These are phyloP conservation scores for Poeciliopsis paucimaculata DNA, from an alignment of 2,797 vertebrate genomes.

Conservation along the genomic window DNA sequence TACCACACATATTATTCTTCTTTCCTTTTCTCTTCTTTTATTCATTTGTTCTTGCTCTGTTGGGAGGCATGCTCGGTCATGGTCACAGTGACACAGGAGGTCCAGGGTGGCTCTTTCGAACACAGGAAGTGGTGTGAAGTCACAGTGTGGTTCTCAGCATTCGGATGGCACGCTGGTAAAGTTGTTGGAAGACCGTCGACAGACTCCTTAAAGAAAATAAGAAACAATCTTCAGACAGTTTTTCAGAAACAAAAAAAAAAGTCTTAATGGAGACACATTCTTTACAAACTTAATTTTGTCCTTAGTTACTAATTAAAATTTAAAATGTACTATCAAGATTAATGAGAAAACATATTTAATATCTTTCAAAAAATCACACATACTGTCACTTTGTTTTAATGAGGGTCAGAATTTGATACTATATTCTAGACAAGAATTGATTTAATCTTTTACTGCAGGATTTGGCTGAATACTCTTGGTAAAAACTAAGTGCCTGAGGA, in stretches of 20 bases:
- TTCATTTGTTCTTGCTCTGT: not conserved
- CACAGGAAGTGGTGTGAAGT: conserved; percentile 26
- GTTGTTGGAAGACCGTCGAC: conserved; percentile 72
- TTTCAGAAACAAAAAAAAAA: too few relatives aligned
- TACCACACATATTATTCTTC: not conserved
- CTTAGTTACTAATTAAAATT: not conserved
- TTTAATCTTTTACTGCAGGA: not conserved
- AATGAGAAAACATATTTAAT: not conserved
- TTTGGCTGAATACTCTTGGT: not conserved
- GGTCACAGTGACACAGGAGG: not conserved
- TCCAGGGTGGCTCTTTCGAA: not conserved
- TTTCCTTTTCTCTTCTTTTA: conserved; percentile 6
- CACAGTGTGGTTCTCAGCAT: conserved; percentile 73
- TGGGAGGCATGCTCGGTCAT: conserved; percentile 8
- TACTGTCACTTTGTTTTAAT: not conserved
- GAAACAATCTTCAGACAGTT: not conserved
- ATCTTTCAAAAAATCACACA: not conserved
- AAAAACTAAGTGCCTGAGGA: not conserved
- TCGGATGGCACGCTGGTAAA: conserved; percentile 75
- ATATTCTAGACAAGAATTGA: not conserved
- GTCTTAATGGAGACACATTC: not conserved
- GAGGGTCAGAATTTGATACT: not conserved
- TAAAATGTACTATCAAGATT: not conserved
- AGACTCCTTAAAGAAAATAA: conserved; percentile 65
- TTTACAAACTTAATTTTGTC: not conserved